Conservation (phyloP, 2,797 vertebrate species). For the Smutsia temminckii region DNA sequence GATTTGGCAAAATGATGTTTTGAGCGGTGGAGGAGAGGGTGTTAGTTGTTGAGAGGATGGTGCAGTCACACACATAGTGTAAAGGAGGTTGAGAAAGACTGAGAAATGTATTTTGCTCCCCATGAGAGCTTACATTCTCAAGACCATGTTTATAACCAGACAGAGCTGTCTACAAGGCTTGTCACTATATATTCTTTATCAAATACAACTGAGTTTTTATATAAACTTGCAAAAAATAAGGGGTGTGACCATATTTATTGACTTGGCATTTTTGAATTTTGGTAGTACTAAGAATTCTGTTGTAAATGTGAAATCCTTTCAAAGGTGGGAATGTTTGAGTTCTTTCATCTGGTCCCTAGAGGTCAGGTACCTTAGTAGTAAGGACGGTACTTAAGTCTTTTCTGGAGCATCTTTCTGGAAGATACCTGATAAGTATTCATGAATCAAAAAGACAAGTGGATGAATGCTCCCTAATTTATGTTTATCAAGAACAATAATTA, state of each 20-base stretch:
- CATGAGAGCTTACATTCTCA: neutral
- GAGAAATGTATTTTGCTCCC: neutral
- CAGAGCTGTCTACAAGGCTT: neutral
- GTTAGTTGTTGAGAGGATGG: neutral
- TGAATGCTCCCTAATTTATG: constrained; percentile 62
- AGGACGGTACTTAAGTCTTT: neutral
- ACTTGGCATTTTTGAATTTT: neutral
- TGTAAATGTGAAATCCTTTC: neutral
- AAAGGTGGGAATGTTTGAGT: neutral
- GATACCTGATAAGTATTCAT: constrained; percentile 58
- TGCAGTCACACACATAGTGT: neutral
- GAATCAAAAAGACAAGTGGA: constrained; percentile 65
- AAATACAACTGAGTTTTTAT: constrained; percentile 14
- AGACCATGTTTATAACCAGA: neutral
- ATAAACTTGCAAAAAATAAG: neutral
- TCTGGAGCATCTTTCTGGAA: constrained; percentile 44
- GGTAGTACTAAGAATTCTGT: neutral
- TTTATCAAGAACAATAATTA: constrained; percentile 74
- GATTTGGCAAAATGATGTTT: neutral
- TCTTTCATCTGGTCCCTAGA: neutral
- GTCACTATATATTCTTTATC: neutral
- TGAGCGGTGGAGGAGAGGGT: neutral
- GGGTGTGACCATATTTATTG: neutral
- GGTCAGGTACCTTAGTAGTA: neutral
- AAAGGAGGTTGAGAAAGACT: neutral